Conservation (phyloP, 2,113 vertebrate genomes). For the Bucco capensis region DNA sequence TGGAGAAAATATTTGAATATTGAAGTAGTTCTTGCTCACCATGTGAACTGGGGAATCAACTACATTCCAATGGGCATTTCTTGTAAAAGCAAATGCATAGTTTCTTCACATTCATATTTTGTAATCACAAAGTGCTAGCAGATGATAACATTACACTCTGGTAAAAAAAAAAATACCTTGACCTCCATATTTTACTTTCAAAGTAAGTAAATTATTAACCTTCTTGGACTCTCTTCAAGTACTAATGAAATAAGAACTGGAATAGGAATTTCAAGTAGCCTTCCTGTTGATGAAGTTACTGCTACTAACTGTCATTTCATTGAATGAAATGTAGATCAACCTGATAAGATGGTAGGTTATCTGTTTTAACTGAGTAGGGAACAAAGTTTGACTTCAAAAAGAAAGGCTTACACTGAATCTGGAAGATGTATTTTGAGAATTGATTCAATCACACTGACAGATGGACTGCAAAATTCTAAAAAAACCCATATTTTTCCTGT, state of each 20-base stretch:
- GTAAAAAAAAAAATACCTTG: not conserved
- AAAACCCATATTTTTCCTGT: not conserved
- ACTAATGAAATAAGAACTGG: not conserved
- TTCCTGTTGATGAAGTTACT: not conserved
- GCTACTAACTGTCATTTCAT: not conserved
- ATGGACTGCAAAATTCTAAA: not conserved
- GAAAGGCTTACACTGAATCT: not conserved
- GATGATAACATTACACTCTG: not conserved
- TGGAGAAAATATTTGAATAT: not conserved
- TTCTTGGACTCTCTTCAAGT: not conserved
- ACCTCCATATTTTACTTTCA: not conserved
- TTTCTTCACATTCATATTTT: conserved; percentile 8
- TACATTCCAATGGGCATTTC: not conserved
- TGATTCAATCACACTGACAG: not conserved
- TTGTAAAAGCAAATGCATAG: conserved; percentile 5
- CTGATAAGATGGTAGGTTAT: not conserved
- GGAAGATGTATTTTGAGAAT: not conserved
- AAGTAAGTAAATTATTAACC: conserved; percentile 5
- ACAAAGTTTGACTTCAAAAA: not conserved
- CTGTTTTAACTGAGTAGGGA: not conserved
- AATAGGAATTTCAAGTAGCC: not conserved
- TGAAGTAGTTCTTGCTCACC: not conserved
- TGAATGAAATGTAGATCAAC: not conserved
- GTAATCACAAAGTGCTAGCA: not conserved
- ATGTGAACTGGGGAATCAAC: not conserved